A percentile compares a stretch with the other conserved stretches of the same genome.
phyloP scores from a whole-genome alignment of 2,888 invertebrate species.

The Caenorhabditis sp. region DNA sequence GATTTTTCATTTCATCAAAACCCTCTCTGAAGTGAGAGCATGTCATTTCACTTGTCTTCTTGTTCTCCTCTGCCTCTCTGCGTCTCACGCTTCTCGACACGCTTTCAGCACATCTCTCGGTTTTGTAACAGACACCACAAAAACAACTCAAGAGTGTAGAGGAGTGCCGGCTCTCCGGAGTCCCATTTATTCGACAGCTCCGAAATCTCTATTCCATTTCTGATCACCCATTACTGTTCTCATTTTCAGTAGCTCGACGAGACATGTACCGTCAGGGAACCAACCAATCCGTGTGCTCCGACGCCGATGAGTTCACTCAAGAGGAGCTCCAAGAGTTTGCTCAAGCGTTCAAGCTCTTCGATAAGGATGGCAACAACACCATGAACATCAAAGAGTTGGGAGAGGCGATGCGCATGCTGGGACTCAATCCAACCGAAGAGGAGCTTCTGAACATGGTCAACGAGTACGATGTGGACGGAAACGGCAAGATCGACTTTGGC shows the following conservation, averaged over 20 bases:
- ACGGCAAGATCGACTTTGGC: constrained; percentile 83
- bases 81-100: not conserved
- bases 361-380: constrained; percentile 83
- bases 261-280: constrained; percentile 82
- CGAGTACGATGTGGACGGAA: constrained; percentile 83
- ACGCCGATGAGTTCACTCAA: constrained; percentile 82
- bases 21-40: constrained; percentile 18
- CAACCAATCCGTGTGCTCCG: constrained; percentile 77
- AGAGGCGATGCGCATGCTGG: constrained; percentile 83
- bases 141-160: constrained; percentile 50
- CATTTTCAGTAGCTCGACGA: constrained; percentile 58
- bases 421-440: constrained; percentile 83
- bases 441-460: constrained; percentile 71
- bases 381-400: constrained; percentile 84
- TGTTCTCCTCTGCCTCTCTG: constrained; percentile 15
- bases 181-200: not conserved
- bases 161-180: not conserved
- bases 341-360: constrained; percentile 83
- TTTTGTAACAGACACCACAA: constrained; percentile 61
- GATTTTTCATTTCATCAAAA: constrained; percentile 46
- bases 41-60: constrained; percentile 26
- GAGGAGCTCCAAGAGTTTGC: constrained; percentile 83
- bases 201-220: constrained; percentile 2
- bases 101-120: constrained; percentile 14
- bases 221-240: not conserved